These are phyloP conservation scores for Saccostrea glomerata DNA, from an alignment of 1,140 invertebrate genomes.

Conservation along the genomic window DNA sequence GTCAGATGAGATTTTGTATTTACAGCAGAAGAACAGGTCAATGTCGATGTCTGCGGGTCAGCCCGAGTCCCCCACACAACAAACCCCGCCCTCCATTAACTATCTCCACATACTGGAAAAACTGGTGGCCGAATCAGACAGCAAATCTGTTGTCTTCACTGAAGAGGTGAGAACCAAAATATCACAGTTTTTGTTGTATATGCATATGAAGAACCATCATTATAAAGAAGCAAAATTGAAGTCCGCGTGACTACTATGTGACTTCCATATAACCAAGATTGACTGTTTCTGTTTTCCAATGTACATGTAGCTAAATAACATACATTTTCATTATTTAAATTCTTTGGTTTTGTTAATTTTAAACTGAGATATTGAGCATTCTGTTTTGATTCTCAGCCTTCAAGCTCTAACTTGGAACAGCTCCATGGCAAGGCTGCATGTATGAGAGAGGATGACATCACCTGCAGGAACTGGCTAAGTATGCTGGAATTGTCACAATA, in stretches of 20 bases:
- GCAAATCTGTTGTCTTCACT: slow-evolving; percentile 93
- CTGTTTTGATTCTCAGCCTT: slow-evolving; percentile 67
- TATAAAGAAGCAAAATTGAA: too few relatives aligned
- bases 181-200: too few relatives aligned
- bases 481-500: slow-evolving; percentile 70
- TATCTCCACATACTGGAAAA: slow-evolving; percentile 92
- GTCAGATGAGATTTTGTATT: too few relatives aligned
- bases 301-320: too few relatives aligned
- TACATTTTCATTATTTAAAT: too few relatives aligned
- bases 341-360: background rate
- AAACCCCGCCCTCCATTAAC: slow-evolving; percentile 81
- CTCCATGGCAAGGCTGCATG: slow-evolving; percentile 92
- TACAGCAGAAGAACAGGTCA: slow-evolving; percentile 53
- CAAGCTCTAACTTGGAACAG: slow-evolving; percentile 83
- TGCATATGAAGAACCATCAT: too few relatives aligned
- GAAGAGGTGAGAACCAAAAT: slow-evolving; percentile 65
- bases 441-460: slow-evolving; percentile 92
- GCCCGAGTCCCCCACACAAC: slow-evolving; percentile 62
- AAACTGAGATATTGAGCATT: background rate
- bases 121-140: slow-evolving; percentile 95
- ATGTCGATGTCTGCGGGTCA: slow-evolving; percentile 46
- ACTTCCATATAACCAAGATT: too few relatives aligned
- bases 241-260: too few relatives aligned
- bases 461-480: slow-evolving; percentile 96
- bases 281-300: too few relatives aligned